Evolutionary conservation across 2,888 invertebrate genomes (phyloP), one percentile per base, ranked within the genome.

Genomic region (Limenitis camilla): DNA sequence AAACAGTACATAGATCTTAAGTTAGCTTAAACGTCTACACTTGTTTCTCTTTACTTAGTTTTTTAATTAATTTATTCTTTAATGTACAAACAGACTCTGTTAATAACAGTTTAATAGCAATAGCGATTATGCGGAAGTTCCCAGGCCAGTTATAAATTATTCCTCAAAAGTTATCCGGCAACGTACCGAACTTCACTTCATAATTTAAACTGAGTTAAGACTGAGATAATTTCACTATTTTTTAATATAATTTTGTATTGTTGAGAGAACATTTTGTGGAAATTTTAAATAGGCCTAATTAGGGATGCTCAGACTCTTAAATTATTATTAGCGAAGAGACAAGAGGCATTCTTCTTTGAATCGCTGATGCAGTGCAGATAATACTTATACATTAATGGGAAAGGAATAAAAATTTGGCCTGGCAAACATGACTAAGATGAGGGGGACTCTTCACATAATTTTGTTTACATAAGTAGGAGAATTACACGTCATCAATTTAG

Each of bases 131-230:
- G 44, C 41, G 32, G 49, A 19, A 47, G 56, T 48, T 40, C 40
- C 42, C 32, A 47, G 50, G 35, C 46, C 47, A 57, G 50, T 53
- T 51, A 47, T 55, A 58, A 60, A 53, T 60, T 58, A 55, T 55
- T 47, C 44, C 40, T 48, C 46, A 49, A 55, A 56, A 57, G 55
- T 59, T 54, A 52, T 44, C 52, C 42, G 10, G 44, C 11, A 40
- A 41, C 55, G 48, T 33, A 44, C 42, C 49, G 45, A 51, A 53
- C 44, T 46, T 42, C 46, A 58, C 53, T 58, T 53, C 42, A 53
- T 52, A 56, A 59, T 58, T 54, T 47, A 51, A 58, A 61, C 56
- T 60, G 53, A 35, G 53, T 59, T 56, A 55, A 54, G 56, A 44
- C 40, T 31, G 40, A 41, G 49, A 48, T 48, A 41, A 57, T 54